These are phyloP conservation scores for Paratrypauchen microcephalus DNA, from an alignment of 2,797 vertebrate species.

Conservation along the genomic window DNA sequence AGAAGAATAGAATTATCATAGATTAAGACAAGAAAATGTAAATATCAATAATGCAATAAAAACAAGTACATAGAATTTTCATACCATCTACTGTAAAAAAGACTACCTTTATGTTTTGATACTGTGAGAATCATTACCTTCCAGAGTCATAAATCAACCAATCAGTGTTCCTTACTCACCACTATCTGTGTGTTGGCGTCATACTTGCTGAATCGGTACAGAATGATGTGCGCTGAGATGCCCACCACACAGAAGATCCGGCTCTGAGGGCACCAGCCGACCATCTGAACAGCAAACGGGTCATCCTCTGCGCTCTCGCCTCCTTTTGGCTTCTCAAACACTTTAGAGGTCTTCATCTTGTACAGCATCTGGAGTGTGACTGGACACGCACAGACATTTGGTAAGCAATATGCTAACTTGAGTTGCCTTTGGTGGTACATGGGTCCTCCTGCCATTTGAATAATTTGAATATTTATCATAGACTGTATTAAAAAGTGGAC, in stretches of 20 bases:
- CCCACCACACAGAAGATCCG: constrained; percentile 94
- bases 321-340: constrained; percentile 91
- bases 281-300: constrained; percentile 94
- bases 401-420: background rate
- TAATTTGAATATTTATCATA: no score
- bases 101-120: no score
- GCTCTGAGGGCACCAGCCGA: constrained; percentile 96
- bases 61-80: no score
- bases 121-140: background rate
- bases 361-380: constrained; percentile 99
- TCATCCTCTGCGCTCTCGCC: constrained; percentile 92
- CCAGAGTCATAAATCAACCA: background rate
- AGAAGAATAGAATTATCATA: no score
- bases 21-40: no score
- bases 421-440: no score
- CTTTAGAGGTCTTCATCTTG: constrained; percentile 96
- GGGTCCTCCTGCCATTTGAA: no score
- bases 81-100: no score
- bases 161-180: constrained; percentile 78
- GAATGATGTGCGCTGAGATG: constrained; percentile 90
- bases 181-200: constrained; percentile 91
- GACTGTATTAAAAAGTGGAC: no score
- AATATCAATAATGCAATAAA: no score
- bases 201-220: constrained; percentile 94
- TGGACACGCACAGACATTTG: constrained; percentile 39